phyloP scores from a whole-genome alignment of 1,140 invertebrate genomes.

The Chironomus striatipennis region DNA sequence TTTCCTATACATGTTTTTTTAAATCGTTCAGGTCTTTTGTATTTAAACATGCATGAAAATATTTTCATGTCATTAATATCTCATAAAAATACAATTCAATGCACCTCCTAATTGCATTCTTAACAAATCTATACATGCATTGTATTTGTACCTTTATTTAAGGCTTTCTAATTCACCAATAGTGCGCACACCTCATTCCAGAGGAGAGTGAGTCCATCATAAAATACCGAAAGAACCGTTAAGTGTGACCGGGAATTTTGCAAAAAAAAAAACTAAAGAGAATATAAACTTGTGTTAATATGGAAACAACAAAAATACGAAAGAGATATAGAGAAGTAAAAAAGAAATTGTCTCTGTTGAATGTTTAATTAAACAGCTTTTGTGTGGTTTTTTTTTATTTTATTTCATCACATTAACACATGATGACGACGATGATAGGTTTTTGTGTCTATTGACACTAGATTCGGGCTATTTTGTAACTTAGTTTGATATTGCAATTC shows the following conservation, averaged over 20 bases:
- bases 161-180: background rate
- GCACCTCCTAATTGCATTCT: background rate
- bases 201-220: background rate
- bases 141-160: background rate
- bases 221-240: background rate
- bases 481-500: too few relatives aligned
- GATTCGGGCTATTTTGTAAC: too few relatives aligned
- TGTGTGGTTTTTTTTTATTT: background rate
- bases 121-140: background rate
- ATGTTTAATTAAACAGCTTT: background rate
- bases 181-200: background rate
- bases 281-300: background rate
- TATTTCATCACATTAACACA: too few relatives aligned
- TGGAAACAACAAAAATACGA: background rate
- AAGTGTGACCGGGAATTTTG: slow-evolving; percentile 5
- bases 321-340: background rate
- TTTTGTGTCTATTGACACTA: too few relatives aligned
- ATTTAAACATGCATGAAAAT: too few relatives aligned
- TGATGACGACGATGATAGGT: too few relatives aligned
- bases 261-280: background rate
- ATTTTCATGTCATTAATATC: background rate
- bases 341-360: background rate
- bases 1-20: too few relatives aligned
- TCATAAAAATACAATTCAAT: slow-evolving; percentile 2
- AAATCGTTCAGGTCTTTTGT: too few relatives aligned